Percentiles rank a stretch among this genome's conserved stretches.
phyloP scores from a whole-genome alignment of 2,797 vertebrate genomes.

The Coilia nasus region DNA sequence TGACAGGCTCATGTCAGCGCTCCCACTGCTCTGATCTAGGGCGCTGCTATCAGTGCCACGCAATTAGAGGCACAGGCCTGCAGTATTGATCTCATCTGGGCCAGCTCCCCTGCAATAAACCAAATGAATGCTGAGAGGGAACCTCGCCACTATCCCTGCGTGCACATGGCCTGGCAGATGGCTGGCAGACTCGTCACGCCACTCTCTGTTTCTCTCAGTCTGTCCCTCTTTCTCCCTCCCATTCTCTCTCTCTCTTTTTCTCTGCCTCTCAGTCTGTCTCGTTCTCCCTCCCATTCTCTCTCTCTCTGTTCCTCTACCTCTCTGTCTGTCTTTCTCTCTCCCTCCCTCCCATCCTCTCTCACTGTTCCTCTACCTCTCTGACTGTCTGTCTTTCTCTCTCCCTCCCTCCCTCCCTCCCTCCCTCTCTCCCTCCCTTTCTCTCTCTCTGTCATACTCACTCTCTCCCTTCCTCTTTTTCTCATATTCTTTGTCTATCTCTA shows the following conservation, averaged over 20 bases:
- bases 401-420: too few species aligned
- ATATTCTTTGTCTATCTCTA: too few species aligned
- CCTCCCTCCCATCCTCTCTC: too few species aligned
- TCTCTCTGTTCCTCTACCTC: background rate
- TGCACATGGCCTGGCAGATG: slow-evolving; percentile 23
- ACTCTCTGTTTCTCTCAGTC: too few species aligned
- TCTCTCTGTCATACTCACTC: too few species aligned
- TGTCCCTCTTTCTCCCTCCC: too few species aligned
- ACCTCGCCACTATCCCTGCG: background rate
- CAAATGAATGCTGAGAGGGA: slow-evolving; percentile 17
- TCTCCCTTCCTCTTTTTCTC: too few species aligned
- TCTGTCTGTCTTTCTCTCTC: too few species aligned
- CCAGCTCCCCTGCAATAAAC: slow-evolving; percentile 6
- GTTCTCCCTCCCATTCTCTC: background rate
- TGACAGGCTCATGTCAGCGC: slow-evolving; percentile 3
- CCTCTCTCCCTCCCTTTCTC: too few species aligned
- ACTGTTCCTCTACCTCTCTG: too few species aligned
- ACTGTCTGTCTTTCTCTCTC: too few species aligned
- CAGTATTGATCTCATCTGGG: slow-evolving; percentile 12
- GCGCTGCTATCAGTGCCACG: background rate
- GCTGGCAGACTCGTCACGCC: background rate
- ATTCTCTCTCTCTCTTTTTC: background rate
- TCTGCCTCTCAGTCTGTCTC: background rate
- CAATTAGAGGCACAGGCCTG: background rate
- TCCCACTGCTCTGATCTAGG: background rate